phyloP scores from a whole-genome alignment of 2,888 invertebrate species.

The Drosophila hamatofila region DNA sequence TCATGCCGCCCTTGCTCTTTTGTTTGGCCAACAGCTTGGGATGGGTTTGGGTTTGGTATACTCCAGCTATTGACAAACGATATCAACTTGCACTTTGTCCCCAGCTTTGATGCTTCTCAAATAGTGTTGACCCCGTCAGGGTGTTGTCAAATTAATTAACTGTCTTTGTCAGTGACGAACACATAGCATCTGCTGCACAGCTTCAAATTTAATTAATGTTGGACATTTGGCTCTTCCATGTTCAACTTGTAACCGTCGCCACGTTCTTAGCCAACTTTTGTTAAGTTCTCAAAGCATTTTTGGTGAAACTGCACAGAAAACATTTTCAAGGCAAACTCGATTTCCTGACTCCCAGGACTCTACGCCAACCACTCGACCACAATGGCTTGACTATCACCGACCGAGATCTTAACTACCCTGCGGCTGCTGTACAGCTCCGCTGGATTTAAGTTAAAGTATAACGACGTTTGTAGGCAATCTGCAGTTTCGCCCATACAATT shows the following conservation, averaged over 20 bases:
- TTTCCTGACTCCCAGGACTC: conserved; percentile 59
- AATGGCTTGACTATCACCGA: conserved; percentile 42
- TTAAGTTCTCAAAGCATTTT: conserved; percentile 24
- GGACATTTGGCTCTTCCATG: conserved; percentile 32
- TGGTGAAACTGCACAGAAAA: conserved; percentile 22
- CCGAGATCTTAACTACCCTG: conserved; percentile 51
- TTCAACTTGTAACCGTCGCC: conserved; percentile 7
- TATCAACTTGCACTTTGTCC: conserved; percentile 33
- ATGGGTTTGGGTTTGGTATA: neutral
- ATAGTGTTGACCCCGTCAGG: conserved; percentile 60
- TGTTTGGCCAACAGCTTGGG: neutral
- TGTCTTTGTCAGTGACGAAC: conserved; percentile 46
- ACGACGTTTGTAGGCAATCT: conserved; percentile 4
- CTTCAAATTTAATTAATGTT: conserved; percentile 67
- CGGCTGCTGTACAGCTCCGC: conserved; percentile 18
- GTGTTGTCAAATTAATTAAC: conserved; percentile 69
- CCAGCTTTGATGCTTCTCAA: conserved; percentile 9
- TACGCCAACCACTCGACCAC: conserved; percentile 30
- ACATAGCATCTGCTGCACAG: conserved; percentile 36
- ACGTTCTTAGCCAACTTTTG: conserved; percentile 6
- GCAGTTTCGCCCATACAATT: conserved; percentile 46
- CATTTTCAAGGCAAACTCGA: conserved; percentile 23
- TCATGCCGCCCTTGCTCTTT: conserved; percentile 10
- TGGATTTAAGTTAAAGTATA: conserved; percentile 20
- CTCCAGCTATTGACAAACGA: conserved; percentile 60